A percentile compares a stretch with the other conserved stretches of the same genome.
Evolutionary conservation across 2,888 invertebrate species (phyloP).

Genomic region (Agonum fuliginosum): DNA sequence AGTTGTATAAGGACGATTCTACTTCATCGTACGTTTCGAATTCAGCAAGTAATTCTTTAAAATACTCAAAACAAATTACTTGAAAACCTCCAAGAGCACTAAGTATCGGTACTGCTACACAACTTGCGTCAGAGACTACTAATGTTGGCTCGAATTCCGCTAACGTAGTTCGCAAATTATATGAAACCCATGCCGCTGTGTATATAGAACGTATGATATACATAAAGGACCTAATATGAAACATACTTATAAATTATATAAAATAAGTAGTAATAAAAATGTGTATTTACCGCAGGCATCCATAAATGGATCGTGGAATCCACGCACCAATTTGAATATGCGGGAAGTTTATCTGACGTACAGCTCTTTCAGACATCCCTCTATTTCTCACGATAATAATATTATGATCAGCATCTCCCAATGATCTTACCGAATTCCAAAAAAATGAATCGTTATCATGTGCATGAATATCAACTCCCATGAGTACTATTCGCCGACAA

Average conservation of each 20-base stretch:
- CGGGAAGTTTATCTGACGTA: background rate
- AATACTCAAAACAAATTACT: background rate
- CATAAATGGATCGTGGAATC: background rate
- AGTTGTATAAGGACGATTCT: background rate
- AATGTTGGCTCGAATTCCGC: background rate
- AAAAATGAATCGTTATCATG: background rate
- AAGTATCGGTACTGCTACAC: background rate
- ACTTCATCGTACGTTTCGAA: background rate
- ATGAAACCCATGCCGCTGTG: background rate
- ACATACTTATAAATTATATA: background rate
- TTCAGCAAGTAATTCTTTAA: background rate
- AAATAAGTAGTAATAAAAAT: background rate
- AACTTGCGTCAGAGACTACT: background rate
- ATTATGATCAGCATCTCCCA: background rate
- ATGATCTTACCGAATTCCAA: background rate
- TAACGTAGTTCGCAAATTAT: background rate
- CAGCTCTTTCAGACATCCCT: background rate
- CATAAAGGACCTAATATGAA: background rate
- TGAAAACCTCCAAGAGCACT: background rate
- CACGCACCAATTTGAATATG: background rate
- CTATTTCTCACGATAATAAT: background rate
- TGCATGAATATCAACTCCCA: background rate
- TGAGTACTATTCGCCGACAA: background rate
- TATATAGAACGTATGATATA: background rate
- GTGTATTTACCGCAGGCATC: background rate